Evolutionary conservation across 2,113 vertebrate genomes (phyloP), one percentile per base, ranked within the genome.

Genomic region (Hystrix brachyura): DNA sequence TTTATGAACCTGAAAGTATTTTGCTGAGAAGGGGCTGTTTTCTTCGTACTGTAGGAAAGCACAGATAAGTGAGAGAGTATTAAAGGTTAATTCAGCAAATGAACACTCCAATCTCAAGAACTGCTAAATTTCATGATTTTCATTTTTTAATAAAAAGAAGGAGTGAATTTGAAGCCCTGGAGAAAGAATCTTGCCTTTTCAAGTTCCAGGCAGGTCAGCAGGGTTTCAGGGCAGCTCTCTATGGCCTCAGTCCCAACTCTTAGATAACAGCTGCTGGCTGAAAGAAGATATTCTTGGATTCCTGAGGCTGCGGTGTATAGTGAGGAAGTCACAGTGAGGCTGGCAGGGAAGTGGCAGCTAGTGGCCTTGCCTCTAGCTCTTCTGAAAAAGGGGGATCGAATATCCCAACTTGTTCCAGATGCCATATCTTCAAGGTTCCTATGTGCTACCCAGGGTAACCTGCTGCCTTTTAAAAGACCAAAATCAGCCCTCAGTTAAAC

Each of bases 71-170:
- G 43, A 78, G 59, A 69, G 32, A 95, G 72, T 82, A 92, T 87
- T 95, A 82, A 97, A 64, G 64, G 53, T 27, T 80, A 82, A 32
- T 94, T 93, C 43, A 87, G 69, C 87, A 95, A 95, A 87, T 91
- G 55, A 83, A 87, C 14, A 38, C 92, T 94, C 25, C 46, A 67
- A 78, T 19, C 34, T 90, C 48, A 81, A 87, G 81, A 97, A 87
- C 81, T 90, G 92, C 23, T 85, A 95, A 95, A 95, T 95, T 88
- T 55, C 4, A 21, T 92, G 53, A 93, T 87, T 97, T 95, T 97
- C n/a, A 94, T 95, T 96, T 96, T 97, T 95, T 94, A 94, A 90
- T 97, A 72, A 94, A 91, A 91, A 93, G 13, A 43, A 19, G 62
- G 27, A 87, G 69, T 10, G 59, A 87, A 72, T 87, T 95, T 84